Base-by-base conservation (phyloP, 2,797 vertebrate species). In the Chelonia mydas region DNA sequence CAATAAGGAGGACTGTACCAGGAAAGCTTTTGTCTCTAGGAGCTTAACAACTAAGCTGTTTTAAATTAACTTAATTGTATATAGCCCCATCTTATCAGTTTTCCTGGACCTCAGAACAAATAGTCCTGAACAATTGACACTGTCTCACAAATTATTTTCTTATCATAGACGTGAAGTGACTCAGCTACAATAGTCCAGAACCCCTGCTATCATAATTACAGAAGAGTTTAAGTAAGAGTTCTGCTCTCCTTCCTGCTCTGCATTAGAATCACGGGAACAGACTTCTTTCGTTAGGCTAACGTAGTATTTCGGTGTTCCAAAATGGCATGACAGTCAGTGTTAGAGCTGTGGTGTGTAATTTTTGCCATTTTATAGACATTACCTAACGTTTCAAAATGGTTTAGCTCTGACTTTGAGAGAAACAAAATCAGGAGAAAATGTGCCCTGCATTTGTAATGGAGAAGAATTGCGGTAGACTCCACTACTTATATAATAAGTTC, bases 91-190 rank as follows among this genome's bases (percentile, higher is more conserved):
- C 91, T 97, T 98, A 97, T 94, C 95, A 95, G 83, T 88, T 92
- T 68, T 95, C 92, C 84, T 89, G 95, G 90, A 91, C 78, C 53
- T 97, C 5, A 95, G 86, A 95, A 96, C 84, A 97, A 97, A 94
- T 97, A 95, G 94, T 94, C 86, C 96, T 97, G 83, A 96, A 89
- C 89, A 86, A 96, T n/a, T 45, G 94, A 68, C 89, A 86, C 12
- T 90, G 1, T 97, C 96, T 98, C 86, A 92, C 93, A 97, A 97
- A 94, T 84, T 89, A 96, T 45, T 97, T 96, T 97, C 96, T 97
- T 97, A 97, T 97, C 84, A 1, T 90, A 88, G 84, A 89, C 11
- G 2, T 81, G 33, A 94, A 83, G 81, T 97, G 96, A 97, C 95
- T 97, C 94, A 96, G 83, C 95, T 94, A 89, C 84, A 81, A 37